Evolutionary conservation across 2,797 vertebrate species (phyloP).

Genomic region (Apogon talboti): DNA sequence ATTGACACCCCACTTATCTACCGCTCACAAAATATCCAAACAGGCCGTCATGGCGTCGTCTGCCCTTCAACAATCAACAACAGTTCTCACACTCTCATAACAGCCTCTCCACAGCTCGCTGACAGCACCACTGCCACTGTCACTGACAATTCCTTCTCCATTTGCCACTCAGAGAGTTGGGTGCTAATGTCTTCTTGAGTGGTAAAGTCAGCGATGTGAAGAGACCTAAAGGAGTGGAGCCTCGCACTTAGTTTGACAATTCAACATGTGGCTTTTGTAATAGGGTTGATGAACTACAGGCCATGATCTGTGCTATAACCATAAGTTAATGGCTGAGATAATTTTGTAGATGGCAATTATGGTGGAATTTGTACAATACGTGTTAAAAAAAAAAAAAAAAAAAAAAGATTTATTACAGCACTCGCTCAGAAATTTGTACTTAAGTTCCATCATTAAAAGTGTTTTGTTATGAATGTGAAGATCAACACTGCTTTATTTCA

Average conservation of each 20-base stretch:
- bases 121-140: slow-evolving; percentile 51
- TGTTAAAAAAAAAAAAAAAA: no score
- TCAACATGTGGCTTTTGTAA: slow-evolving; percentile 4
- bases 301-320: not conserved
- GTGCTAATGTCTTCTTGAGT: slow-evolving; percentile 30
- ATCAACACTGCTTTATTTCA: no score
- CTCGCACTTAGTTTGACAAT: slow-evolving; percentile 1
- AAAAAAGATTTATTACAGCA: not conserved
- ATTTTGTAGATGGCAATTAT: not conserved
- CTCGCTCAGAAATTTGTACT: no score
- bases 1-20: slow-evolving; percentile 51
- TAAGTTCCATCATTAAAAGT: no score
- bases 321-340: not conserved
- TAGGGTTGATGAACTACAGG: not conserved
- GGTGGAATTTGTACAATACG: not conserved
- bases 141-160: slow-evolving; percentile 17
- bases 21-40: slow-evolving; percentile 35
- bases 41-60: slow-evolving; percentile 57
- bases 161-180: slow-evolving; percentile 12
- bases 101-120: slow-evolving; percentile 50
- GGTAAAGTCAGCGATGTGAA: slow-evolving; percentile 3
- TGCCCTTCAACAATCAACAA: slow-evolving; percentile 49
- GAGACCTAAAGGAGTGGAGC: not conserved
- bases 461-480: no score
- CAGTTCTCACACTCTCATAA: slow-evolving; percentile 50